Conservation (phyloP, 2,113 vertebrate genomes). For the Caretta caretta region DNA sequence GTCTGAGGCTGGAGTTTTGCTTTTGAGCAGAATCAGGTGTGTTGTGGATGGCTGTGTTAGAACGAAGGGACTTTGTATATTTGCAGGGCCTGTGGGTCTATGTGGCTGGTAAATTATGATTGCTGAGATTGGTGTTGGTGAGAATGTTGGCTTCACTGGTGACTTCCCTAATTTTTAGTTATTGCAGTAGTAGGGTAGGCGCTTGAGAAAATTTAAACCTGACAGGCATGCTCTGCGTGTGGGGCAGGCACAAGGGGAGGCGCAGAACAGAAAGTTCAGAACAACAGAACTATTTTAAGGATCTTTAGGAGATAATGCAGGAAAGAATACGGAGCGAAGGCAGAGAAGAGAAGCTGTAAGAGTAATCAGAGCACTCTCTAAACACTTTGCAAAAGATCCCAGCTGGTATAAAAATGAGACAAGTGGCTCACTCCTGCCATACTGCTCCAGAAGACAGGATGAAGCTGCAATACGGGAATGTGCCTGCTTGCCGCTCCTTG, state of each 20-base stretch:
- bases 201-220: background rate
- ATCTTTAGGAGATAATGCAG: background rate
- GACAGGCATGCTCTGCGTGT: background rate
- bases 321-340: background rate
- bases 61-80: background rate
- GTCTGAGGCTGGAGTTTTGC: background rate
- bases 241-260: background rate
- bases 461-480: background rate
- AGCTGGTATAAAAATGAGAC: background rate
- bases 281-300: background rate
- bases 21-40: background rate
- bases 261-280: background rate
- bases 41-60: background rate
- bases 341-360: background rate
- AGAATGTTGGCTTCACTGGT: background rate
- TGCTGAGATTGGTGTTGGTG: background rate
- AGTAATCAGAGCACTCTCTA: background rate
- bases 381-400: background rate
- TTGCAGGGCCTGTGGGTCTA: background rate
- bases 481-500: background rate
- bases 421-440: background rate
- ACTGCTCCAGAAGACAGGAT: background rate
- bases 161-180: background rate
- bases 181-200: background rate
- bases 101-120: background rate